Conservation (phyloP, 2,888 invertebrate species). For the Ecdyonurus torrentis region DNA sequence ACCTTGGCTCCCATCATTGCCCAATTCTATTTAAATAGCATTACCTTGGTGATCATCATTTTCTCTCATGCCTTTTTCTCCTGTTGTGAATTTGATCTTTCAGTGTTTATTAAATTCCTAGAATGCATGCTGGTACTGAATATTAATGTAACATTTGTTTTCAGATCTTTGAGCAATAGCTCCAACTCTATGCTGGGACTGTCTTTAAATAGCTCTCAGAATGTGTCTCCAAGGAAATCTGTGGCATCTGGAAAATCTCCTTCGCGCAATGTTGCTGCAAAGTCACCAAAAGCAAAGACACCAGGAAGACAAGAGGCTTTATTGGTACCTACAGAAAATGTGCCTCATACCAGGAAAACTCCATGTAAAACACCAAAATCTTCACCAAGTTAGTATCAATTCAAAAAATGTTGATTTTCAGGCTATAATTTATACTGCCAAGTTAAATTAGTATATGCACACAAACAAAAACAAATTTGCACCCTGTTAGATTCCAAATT, state of each 20-base stretch:
- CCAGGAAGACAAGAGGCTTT: constrained; percentile 21
- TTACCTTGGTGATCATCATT: no score
- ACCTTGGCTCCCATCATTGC: no score
- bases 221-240: neutral
- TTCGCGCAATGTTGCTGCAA: constrained; percentile 10
- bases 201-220: neutral
- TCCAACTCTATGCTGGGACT: neutral
- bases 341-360: constrained; percentile 36
- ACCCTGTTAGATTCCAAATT: no score
- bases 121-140: no score
- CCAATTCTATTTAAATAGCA: no score
- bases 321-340: constrained; percentile 21
- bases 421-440: constrained; percentile 7
- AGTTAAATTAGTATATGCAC: no score
- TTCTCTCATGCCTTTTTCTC: no score
- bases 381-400: constrained; percentile 37
- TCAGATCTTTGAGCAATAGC: neutral
- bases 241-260: neutral
- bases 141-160: no score
- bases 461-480: no score
- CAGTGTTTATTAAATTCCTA: no score
- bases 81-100: no score
- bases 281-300: constrained; percentile 18
- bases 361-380: constrained; percentile 47
- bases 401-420: neutral